Conservation (phyloP, 2,888 invertebrate genomes). For the Protodeltote pygarga region DNA sequence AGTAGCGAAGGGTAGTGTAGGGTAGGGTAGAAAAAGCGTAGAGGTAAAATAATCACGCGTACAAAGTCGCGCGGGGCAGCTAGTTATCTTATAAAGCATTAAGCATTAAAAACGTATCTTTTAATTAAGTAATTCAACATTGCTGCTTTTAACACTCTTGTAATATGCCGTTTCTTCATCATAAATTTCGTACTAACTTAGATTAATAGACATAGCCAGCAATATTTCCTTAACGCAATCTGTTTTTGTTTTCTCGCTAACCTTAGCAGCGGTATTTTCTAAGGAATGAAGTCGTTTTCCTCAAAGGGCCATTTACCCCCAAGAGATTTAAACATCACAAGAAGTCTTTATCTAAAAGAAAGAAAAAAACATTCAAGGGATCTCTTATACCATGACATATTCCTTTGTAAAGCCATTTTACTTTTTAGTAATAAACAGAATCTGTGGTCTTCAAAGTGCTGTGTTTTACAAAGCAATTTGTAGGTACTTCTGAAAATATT, state of each 20-base stretch:
- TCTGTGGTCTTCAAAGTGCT: conserved; percentile 8
- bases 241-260: conserved; percentile 18
- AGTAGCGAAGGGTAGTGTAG: too few species aligned
- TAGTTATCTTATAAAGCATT: too few species aligned
- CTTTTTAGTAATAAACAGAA: conserved; percentile 11
- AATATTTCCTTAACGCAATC: conserved; percentile 23
- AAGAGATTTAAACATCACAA: conserved; percentile 59
- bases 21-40: too few species aligned
- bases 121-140: too few species aligned
- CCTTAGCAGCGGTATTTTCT: conserved; percentile 30
- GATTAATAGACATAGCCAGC: conserved; percentile 15
- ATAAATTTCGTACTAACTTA: conserved; percentile 10
- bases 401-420: conserved; percentile 19
- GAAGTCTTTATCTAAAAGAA: conserved; percentile 56
- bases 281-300: conserved; percentile 72
- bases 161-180: background rate
- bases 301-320: conserved; percentile 65
- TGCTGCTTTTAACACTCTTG: too few species aligned
- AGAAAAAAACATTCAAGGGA: conserved; percentile 52
- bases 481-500: too few species aligned
- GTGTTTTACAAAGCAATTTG: conserved; percentile 2
- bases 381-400: conserved; percentile 32
- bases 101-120: too few species aligned
- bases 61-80: too few species aligned
- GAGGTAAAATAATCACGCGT: too few species aligned